Conservation (phyloP, 2,888 invertebrate species). For the Hirtodrosophila trivittata region DNA sequence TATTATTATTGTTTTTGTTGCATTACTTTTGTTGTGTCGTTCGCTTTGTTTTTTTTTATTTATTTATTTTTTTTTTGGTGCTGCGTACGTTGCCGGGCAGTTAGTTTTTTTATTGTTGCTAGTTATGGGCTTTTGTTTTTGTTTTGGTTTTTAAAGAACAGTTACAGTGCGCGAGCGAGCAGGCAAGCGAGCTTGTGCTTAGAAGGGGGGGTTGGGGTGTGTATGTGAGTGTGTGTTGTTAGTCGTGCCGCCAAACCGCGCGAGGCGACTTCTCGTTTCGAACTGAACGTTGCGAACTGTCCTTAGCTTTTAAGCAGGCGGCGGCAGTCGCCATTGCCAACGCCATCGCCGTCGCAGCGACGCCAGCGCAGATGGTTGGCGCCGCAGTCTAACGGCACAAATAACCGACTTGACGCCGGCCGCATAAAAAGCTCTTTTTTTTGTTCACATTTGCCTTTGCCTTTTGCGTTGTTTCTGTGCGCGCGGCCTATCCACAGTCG, state of each 20-base stretch:
- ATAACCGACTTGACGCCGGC: constrained; percentile 36
- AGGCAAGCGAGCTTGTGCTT: constrained; percentile 9
- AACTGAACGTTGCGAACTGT: constrained; percentile 80
- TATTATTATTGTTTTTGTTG: background rate
- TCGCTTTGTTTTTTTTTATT: constrained; percentile 3
- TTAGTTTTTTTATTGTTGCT: constrained; percentile 11
- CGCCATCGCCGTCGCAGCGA: constrained; percentile 31
- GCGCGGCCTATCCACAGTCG: too few species aligned
- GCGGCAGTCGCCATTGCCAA: constrained; percentile 26
- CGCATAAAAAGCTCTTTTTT: constrained; percentile 50
- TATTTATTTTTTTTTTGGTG: constrained; percentile 4
- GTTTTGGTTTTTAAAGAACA: constrained; percentile 36
- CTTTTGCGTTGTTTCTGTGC: constrained; percentile 12
- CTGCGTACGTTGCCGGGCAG: background rate
- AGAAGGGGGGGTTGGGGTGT: background rate
- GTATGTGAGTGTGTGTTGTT: constrained; percentile 8
- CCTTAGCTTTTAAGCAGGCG: constrained; percentile 83
- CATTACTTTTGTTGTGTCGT: constrained; percentile 36
- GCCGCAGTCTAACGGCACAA: constrained; percentile 32
- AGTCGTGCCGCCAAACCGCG: constrained; percentile 64
- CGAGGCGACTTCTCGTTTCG: constrained; percentile 66
- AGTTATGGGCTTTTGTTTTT: constrained; percentile 8
- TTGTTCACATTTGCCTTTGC: constrained; percentile 9
- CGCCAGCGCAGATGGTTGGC: constrained; percentile 50
- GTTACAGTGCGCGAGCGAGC: constrained; percentile 35